Evolutionary conservation across 1,140 invertebrate genomes (phyloP).

Genomic region (Scaptomyza hsui): DNA sequence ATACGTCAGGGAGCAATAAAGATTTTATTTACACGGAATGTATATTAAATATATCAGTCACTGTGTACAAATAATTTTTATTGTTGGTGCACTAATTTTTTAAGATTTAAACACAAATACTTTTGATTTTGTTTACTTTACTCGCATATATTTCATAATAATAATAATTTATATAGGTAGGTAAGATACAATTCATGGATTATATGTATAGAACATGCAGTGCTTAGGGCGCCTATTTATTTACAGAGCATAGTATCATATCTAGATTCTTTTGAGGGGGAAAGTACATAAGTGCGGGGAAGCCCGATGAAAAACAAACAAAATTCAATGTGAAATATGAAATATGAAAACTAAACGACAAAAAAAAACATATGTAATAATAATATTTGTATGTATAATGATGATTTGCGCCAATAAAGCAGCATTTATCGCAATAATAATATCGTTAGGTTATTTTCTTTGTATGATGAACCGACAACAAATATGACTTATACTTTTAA

Average conservation of each 20-base stretch:
- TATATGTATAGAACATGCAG: conserved; percentile 32
- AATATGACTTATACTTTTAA: conserved; percentile 51
- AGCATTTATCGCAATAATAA: conserved; percentile 47
- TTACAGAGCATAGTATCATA: conserved; percentile 34
- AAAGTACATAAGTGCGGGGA: conserved; percentile 11
- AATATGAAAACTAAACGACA: conserved; percentile 9
- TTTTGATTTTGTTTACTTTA: conserved; percentile 12
- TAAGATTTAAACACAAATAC: not conserved
- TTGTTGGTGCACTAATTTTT: no score
- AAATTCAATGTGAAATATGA: conserved; percentile 4
- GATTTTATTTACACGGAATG: no score
- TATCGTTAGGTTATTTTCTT: conserved; percentile 69
- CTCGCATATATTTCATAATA: conserved; percentile 46
- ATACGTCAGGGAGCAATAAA: not conserved
- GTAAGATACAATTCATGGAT: conserved; percentile 47
- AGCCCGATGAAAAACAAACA: conserved; percentile 20
- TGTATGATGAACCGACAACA: conserved; percentile 72
- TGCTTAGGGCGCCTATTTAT: conserved; percentile 37
- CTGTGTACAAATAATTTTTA: no score
- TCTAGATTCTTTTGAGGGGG: conserved; percentile 23
- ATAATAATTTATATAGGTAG: conserved; percentile 48
- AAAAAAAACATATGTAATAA: conserved; percentile 8
- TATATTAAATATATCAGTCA: no score
- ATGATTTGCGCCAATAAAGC: conserved; percentile 28
- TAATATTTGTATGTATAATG: not conserved